Evolutionary conservation across 2,888 invertebrate genomes (phyloP), one percentile per base, ranked within the genome.

Genomic region (Bugula neritina): DNA sequence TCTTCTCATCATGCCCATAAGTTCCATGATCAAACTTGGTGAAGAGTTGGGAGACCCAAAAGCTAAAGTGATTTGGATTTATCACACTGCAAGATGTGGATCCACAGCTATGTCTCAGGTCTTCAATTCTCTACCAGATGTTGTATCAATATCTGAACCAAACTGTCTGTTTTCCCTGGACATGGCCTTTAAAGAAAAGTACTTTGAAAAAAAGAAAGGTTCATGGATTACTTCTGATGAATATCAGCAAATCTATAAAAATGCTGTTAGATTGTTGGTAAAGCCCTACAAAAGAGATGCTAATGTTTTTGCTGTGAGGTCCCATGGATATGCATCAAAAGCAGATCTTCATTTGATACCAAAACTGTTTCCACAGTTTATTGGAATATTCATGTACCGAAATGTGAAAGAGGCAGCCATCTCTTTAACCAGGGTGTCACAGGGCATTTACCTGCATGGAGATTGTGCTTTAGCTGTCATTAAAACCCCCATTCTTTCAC

Each of bases 71-170:
- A 21, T 57, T 5, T 57, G 57, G 57, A 57, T 57, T 13, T 5
- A 57, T 57, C n/a, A 5, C 3, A 57, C 57, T 57, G 57, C 10
- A 43, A 43, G 43, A 17, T 43, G 43, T 43, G 43, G 43, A 5
- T 43, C 43, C 17, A 43, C 43, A 43, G 57, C 57, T 25, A 5
- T 57, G 25, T 13, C n/a, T 3, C 57, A 57, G 57, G 25, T n/a
- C n/a, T 21, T 57, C 23, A 57, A 57, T n/a, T 21, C 57, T 57
- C 57, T 57, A 25, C 57, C 57, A 57, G 25, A 57, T 57, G 57
- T 21, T 3, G 57, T 57, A 5, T 13, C 57, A 21, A 57, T 57
- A 3, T 57, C 57, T 23, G 57, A 57, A 57, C 57, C 57, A 5
- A 3, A 13, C 5, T 23, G 10, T 23, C 57, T 23, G n/a, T 21